Conservation (phyloP, 2,888 invertebrate species). For the Mythimna impura region DNA sequence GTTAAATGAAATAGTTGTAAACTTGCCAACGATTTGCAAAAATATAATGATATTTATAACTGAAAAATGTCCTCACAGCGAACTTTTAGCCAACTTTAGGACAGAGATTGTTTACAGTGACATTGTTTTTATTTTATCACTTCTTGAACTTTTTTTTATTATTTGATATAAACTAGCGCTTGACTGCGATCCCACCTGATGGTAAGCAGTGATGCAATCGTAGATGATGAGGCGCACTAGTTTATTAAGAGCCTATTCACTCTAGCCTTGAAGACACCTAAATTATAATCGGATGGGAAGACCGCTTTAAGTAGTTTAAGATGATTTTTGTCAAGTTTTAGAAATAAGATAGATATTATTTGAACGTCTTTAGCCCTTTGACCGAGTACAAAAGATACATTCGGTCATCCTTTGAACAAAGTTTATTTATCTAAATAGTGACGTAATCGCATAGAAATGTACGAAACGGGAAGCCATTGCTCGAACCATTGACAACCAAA, state of each 20-base stretch:
- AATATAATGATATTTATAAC: conserved; percentile 26
- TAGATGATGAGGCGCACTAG: too few relatives aligned
- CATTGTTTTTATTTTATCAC: neutral
- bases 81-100: neutral
- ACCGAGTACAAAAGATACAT: neutral
- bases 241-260: too few relatives aligned
- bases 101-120: neutral
- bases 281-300: too few relatives aligned
- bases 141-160: too few relatives aligned
- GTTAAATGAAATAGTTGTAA: conserved; percentile 29
- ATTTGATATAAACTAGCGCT: too few relatives aligned
- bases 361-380: too few relatives aligned
- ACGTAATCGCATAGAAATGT: neutral
- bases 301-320: too few relatives aligned
- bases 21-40: conserved; percentile 37
- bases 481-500: neutral
- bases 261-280: too few relatives aligned
- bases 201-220: too few relatives aligned
- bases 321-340: neutral
- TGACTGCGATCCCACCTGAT: too few relatives aligned
- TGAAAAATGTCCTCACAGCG: neutral
- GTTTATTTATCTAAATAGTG: neutral
- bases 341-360: too few relatives aligned
- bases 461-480: conserved; percentile 25
- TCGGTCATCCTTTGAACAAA: neutral